Base-by-base conservation (phyloP, 2,888 invertebrate species). In the Epinotia ramella region DNA sequence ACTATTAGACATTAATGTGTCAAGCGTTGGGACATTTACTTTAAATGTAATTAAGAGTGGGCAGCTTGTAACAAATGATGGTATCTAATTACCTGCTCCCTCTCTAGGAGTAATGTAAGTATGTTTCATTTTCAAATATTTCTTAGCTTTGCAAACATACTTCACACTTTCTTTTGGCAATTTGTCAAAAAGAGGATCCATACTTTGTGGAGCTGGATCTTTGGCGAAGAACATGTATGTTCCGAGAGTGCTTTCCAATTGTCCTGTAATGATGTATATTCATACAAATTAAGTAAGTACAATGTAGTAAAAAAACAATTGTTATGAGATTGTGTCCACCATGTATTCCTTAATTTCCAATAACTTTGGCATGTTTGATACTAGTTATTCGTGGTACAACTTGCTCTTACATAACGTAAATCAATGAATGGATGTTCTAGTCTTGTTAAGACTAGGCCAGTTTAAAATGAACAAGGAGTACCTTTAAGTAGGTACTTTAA, bases 141-240 rank as follows among this genome's bases (percentile, higher is more conserved):
- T 97, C 66, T 95, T 95, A 2, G 97, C 96, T 87, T 96, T 96
- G 24, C 94, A 92, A 9, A 95, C 79, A 86, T 95, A 96, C 84
- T 96, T 96, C 24, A 96, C 88, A 79, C 88, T 91, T 79, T 92
- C 93, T 46, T 95, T 95, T 53, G 96, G 95, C 12, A 95, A 86
- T 75, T 95, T 92, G 80, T 96, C 96, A 86, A 95, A 96, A 63
- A 96, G 84, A 13, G 94, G 91, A 86, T 96, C 96, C 9, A 82
- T 80, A 24, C 88, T 82, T 60, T 87, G 82, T 67, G 94, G 91
- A 57, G 94, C 88, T 46, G 94, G 89, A 78, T 96, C 95, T 81
- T 96, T 96, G 84, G 96, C 96, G 85, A 97, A 97, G 85, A 97
- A 96, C 86, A 97, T 91, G 80, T 96, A 96, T 18, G 97, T 97